Evolutionary conservation across 1,140 invertebrate genomes (phyloP).

Genomic region (Meloidogyne exigua): DNA sequence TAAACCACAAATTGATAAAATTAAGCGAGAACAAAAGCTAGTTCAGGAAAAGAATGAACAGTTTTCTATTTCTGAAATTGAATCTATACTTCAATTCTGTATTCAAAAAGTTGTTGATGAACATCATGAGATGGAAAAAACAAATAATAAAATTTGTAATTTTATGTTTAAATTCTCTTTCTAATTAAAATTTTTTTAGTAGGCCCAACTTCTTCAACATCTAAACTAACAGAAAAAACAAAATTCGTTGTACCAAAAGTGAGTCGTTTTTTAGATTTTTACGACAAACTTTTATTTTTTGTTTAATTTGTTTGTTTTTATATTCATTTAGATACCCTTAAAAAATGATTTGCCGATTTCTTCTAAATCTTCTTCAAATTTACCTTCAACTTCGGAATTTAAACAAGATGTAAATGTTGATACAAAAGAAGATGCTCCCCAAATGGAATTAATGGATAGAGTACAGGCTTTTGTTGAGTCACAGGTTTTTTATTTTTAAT

Average conservation of each 20-base stretch:
- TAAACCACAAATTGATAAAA: neutral
- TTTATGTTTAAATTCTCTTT: no score
- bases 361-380: neutral
- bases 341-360: neutral
- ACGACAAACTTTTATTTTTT: no score
- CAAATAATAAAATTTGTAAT: neutral
- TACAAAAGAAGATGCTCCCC: neutral
- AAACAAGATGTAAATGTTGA: neutral
- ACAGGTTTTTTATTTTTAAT: conserved; percentile 11
- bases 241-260: no score
- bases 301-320: no score
- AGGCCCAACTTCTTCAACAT: no score
- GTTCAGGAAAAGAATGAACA: neutral
- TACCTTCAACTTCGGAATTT: neutral
- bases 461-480: conserved; percentile 20
- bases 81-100: neutral
- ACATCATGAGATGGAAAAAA: neutral
- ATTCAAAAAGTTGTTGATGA: neutral
- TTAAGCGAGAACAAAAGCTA: neutral
- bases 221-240: no score
- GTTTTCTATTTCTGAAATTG: neutral
- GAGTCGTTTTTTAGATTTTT: no score
- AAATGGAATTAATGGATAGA: conserved; percentile 17
- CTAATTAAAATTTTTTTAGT: no score
- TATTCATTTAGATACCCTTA: no score